phyloP scores from a whole-genome alignment of 2,113 vertebrate species.

The Zosterops lateralis region DNA sequence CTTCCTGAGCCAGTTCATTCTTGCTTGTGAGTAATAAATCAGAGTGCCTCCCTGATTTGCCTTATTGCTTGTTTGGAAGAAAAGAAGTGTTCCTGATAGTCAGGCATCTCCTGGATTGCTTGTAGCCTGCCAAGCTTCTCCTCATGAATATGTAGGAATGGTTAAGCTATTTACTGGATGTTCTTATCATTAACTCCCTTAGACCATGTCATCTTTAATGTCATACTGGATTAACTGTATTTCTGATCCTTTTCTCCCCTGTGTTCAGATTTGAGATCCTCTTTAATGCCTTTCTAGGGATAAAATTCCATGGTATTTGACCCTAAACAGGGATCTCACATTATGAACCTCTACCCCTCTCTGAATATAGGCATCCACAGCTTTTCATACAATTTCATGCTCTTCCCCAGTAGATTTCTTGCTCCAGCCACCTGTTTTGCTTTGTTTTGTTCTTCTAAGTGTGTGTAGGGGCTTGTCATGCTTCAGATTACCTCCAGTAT shows the following conservation, averaged over 20 bases:
- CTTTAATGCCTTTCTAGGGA: neutral
- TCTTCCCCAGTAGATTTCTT: neutral
- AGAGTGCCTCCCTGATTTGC: neutral
- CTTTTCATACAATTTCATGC: neutral
- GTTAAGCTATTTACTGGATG: constrained; percentile 26
- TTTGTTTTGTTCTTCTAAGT: neutral
- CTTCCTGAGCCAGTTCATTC: neutral
- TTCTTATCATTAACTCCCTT: neutral
- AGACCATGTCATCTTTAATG: constrained; percentile 14
- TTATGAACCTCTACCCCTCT: neutral
- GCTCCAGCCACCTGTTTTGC: neutral
- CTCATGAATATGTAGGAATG: neutral
- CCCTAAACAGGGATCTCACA: neutral
- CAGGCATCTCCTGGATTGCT: neutral
- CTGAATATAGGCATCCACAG: neutral
- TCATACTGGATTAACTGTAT: constrained; percentile 15
- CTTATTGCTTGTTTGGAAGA: neutral
- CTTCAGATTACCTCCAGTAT: neutral
- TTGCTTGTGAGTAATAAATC: neutral
- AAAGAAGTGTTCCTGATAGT: neutral
- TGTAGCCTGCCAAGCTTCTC: neutral
- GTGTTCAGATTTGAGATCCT: neutral
- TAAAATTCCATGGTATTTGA: neutral
- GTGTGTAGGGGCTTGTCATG: neutral
- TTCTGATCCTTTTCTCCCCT: neutral